These are phyloP conservation scores for Patagioenas fasciata DNA, from an alignment of 2,113 vertebrate species.

Conservation along the genomic window DNA sequence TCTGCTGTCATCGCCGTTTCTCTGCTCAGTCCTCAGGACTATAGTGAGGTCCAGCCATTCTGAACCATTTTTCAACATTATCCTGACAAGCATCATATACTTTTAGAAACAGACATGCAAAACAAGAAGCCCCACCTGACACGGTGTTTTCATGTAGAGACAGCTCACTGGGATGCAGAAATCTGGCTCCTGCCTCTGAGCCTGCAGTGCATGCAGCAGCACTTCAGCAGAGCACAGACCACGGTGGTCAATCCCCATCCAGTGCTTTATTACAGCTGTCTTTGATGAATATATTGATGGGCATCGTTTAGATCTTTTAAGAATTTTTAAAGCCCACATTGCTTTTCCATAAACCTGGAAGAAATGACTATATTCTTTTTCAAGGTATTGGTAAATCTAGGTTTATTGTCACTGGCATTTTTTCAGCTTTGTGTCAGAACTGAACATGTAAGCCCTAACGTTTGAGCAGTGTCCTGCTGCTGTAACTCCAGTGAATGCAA, in stretches of 20 bases:
- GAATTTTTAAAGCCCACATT: constrained; percentile 13
- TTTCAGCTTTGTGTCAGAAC: neutral
- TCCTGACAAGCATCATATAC: neutral
- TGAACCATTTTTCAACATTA: neutral
- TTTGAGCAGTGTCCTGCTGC: neutral
- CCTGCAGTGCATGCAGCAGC: neutral
- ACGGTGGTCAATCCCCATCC: neutral
- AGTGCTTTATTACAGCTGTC: neutral
- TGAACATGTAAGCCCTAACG: neutral
- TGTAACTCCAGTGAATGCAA: neutral
- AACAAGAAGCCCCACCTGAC: neutral
- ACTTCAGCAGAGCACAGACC: neutral
- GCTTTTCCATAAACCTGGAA: constrained; percentile 28
- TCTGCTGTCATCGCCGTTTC: neutral
- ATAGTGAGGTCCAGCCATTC: neutral
- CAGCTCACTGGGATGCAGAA: neutral
- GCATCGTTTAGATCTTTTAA: neutral
- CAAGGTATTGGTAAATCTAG: neutral
- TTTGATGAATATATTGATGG: neutral
- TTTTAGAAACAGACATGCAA: neutral
- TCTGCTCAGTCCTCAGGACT: neutral
- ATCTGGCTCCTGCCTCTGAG: neutral
- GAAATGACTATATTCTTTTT: neutral
- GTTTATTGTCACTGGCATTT: neutral
- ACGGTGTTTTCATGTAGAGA: neutral